A percentile compares a stretch with the other conserved stretches of the same genome.
These are phyloP conservation scores for Dascyllus trimaculatus DNA, from an alignment of 2,113 vertebrate genomes.

Conservation along the genomic window DNA sequence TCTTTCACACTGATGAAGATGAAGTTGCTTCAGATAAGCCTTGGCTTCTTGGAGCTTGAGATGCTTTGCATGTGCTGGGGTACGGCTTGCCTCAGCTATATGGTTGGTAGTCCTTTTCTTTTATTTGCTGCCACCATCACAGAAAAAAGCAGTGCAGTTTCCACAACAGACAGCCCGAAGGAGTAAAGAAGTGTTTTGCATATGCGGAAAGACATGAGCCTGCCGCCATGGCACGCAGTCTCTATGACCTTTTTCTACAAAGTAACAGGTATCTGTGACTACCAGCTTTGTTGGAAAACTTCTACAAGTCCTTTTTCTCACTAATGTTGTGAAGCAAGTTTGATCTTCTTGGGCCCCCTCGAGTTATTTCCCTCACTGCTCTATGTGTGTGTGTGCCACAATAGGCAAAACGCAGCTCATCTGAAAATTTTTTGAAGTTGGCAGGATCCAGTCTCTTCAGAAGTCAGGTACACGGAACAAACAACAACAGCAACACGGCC, in stretches of 20 bases:
- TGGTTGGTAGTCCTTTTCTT: not conserved
- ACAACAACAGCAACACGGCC: not conserved
- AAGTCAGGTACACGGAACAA: not conserved
- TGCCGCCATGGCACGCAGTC: too few species aligned
- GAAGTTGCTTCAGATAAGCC: not conserved
- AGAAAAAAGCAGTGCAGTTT: constrained; percentile 2
- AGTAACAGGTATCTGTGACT: constrained; percentile 10
- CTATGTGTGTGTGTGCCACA: not conserved
- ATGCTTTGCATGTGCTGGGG: too few species aligned
- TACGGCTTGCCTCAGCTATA: too few species aligned
- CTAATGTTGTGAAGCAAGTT: constrained; percentile 10
- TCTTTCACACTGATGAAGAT: not conserved
- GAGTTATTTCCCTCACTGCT: not conserved
- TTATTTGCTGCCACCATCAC: not conserved
- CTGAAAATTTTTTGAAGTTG: constrained; percentile 1
- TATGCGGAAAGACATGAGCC: too few species aligned
- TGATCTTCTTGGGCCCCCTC: not conserved
- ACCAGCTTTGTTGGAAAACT: not conserved
- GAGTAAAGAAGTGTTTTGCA: not conserved
- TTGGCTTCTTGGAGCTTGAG: not conserved
- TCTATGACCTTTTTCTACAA: not conserved
- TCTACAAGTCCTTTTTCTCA: constrained; percentile 20
- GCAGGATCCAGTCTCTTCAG: not conserved
- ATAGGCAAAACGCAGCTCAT: not conserved
- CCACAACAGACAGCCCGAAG: too few species aligned